These are phyloP conservation scores for Pomatostomus ruficeps DNA, from an alignment of 2,113 vertebrate species.

Conservation along the genomic window DNA sequence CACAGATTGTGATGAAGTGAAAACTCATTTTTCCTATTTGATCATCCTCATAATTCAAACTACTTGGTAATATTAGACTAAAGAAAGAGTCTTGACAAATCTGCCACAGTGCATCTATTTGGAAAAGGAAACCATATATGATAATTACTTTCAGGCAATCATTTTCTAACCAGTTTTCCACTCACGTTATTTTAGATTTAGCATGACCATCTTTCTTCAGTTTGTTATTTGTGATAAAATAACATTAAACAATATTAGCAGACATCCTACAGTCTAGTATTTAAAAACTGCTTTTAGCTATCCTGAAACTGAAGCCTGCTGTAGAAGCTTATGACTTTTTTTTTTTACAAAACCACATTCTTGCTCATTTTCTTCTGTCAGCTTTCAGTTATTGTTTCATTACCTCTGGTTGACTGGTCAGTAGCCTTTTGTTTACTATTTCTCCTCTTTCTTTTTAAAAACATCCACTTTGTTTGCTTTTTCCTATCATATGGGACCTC, in stretches of 20 bases:
- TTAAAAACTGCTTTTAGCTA: not conserved
- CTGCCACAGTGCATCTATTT: not conserved
- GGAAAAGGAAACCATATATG: not conserved
- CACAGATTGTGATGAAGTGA: not conserved
- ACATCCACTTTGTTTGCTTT: not conserved
- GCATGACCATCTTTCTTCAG: not conserved
- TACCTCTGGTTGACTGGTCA: not conserved
- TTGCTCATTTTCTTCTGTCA: not conserved
- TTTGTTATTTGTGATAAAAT: not conserved
- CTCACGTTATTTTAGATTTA: not conserved
- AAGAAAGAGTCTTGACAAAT: not conserved
- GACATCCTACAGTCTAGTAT: not conserved
- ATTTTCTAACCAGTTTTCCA: not conserved
- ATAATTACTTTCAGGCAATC: not conserved
- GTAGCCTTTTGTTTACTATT: not conserved
- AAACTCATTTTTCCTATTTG: not conserved
- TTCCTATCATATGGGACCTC: not conserved
- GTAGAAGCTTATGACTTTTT: not conserved
- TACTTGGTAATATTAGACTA: not conserved
- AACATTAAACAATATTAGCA: not conserved
- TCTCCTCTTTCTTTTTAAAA: not conserved
- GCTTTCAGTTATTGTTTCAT: not conserved
- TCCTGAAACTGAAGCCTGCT: not conserved
- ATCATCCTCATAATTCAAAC: not conserved
- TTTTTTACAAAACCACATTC: not conserved